These are phyloP conservation scores for Syngnathus acus DNA, from an alignment of 2,797 vertebrate genomes.

Conservation along the genomic window DNA sequence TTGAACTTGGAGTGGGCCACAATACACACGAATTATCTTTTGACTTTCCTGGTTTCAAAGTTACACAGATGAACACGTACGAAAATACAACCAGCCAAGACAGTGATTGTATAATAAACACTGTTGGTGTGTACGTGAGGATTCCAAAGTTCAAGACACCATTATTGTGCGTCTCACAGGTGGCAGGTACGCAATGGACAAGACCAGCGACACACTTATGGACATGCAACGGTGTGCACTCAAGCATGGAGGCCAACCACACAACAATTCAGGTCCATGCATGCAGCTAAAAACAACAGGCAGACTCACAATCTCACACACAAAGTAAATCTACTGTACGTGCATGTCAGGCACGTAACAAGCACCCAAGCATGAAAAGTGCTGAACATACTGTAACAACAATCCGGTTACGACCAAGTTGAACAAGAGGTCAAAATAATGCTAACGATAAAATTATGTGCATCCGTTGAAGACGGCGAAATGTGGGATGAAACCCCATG, in stretches of 20 bases:
- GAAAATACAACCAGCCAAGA: conserved; percentile 25
- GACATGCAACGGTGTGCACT: conserved; percentile 25
- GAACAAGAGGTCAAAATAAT: not conserved
- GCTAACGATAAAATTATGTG: not conserved
- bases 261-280: conserved; percentile 2
- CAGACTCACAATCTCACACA: not conserved
- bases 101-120: conserved; percentile 40
- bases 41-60: conserved; percentile 25
- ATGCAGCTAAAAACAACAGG: conserved; percentile 12
- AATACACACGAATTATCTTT: conserved; percentile 20
- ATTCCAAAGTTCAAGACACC: conserved; percentile 59
- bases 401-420: too few relatives aligned
- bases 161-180: conserved; percentile 2
- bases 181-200: conserved; percentile 30
- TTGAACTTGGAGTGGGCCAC: conserved; percentile 24
- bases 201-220: conserved; percentile 19
- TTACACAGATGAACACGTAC: conserved; percentile 23
- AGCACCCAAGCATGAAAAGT: not conserved
- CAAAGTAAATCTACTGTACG: not conserved
- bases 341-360: not conserved
- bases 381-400: not conserved
- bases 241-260: conserved; percentile 14
- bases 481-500: not conserved
- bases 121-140: conserved; percentile 27
- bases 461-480: not conserved